phyloP scores from a whole-genome alignment of 2,113 vertebrate genomes.

The Rhabdomys dilectus region DNA sequence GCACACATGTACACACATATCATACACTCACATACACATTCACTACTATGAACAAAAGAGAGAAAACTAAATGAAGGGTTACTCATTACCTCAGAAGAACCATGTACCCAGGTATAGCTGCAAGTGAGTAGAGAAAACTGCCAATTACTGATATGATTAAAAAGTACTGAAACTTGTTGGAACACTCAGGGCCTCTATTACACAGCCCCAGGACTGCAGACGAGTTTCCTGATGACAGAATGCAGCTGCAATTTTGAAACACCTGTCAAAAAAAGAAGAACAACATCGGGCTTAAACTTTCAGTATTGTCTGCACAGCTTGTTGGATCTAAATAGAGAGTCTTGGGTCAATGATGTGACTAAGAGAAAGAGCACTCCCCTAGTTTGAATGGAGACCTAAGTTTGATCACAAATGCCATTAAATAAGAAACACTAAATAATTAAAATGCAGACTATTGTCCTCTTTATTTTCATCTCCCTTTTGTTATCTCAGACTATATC shows the following conservation, averaged over 20 bases:
- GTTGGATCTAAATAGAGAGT: neutral
- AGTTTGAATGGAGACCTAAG: neutral
- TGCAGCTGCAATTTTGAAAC: constrained; percentile 89
- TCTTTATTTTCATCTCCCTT: neutral
- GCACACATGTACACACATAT: neutral
- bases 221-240: constrained; percentile 81
- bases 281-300: neutral
- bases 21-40: neutral
- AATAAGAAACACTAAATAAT: neutral
- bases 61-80: constrained; percentile 1
- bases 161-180: constrained; percentile 87
- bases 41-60: neutral
- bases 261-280: constrained; percentile 79
- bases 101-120: constrained; percentile 90
- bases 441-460: neutral
- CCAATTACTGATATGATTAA: constrained; percentile 84
- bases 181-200: constrained; percentile 81
- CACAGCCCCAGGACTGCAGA: constrained; percentile 89
- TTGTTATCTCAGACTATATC: neutral
- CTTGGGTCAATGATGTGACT: neutral
- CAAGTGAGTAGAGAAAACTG: constrained; percentile 88
- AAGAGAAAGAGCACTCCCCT: neutral
- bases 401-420: neutral
- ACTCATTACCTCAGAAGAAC: constrained; percentile 88
- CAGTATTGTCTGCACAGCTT: neutral